These are phyloP conservation scores for Petrocephalus schoutedeni DNA, from an alignment of 2,797 vertebrate species.

Conservation along the genomic window DNA sequence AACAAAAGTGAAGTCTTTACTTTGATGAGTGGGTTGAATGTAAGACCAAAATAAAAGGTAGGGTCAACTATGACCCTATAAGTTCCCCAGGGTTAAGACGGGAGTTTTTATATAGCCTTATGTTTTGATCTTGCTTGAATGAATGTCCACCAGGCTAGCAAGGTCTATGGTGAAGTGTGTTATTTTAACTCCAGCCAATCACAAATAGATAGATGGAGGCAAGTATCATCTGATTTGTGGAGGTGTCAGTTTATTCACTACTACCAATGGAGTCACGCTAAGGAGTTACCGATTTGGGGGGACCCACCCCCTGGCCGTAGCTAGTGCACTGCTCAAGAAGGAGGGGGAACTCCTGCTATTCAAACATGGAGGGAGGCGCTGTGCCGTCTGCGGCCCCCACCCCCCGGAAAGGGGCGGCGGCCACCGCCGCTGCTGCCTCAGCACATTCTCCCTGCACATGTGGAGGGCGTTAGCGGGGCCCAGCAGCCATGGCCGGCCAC, in stretches of 20 bases:
- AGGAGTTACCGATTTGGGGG: not conserved
- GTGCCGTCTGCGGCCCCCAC: constrained; percentile 6
- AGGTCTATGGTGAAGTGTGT: not conserved
- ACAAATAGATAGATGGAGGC: not conserved
- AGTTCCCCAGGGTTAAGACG: not conserved
- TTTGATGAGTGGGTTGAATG: no score
- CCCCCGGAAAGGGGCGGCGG: not conserved
- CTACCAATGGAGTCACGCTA: not conserved
- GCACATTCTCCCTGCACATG: constrained; percentile 25
- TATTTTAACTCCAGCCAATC: not conserved
- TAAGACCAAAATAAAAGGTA: no score
- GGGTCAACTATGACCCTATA: no score
- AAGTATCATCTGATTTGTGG: not conserved
- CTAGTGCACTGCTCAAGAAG: not conserved
- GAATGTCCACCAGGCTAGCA: not conserved
- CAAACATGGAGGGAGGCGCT: not conserved
- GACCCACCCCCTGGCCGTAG: not conserved
- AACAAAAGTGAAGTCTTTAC: no score
- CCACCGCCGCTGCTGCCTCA: constrained; percentile 19
- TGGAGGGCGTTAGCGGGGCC: constrained; percentile 27
- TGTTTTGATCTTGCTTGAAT: not conserved
- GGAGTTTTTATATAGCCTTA: not conserved
- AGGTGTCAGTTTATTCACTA: not conserved
- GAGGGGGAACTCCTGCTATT: not conserved
- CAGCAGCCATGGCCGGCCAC: not conserved